Evolutionary conservation across 2,888 invertebrate genomes (phyloP), one percentile per base, ranked within the genome.

Genomic region (Dynastes maya): DNA sequence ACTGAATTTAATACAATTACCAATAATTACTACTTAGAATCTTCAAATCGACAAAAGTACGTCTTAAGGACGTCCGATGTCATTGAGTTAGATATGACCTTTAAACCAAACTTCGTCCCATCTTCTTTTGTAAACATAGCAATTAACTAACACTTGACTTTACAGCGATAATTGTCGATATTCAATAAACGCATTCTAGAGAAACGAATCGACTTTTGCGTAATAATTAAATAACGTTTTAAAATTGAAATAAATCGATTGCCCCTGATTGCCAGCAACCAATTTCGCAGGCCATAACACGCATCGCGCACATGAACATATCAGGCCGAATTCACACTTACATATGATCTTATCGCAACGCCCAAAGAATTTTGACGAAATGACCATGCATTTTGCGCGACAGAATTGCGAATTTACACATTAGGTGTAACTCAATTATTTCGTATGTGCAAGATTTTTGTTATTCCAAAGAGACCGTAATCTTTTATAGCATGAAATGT

Each of bases 1-100:
- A 2, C n/a, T 22, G 61, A 22, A n/a, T 40, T 8, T 72, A 45
- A 45, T 11, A 40, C 4, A 9, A 16, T 61, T 22, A 3, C 40
- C 37, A n/a, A 22, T 22, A 22, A 8, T 9, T 37, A 45, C 67
- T 45, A 16, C 45, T 2, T 11, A 3, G 51, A n/a, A 51, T 51
- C 51, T 27, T 49, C 45, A 3, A 45, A 68, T 45, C 27, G 67
- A 27, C 27, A 22, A 11, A 27, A 72, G 32, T 32, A 37, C 70
- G 45, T 13, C 32, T 13, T 45, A 11, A 45, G 45, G 45, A 70
- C n/a, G 16, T 53, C 13, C 71, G 29, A 71, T 72, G 61, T 72
- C 72, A 72, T 61, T 22, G 40, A 61, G 27, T 55, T 29, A 22
- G 58, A 37, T 72, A 61, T 72, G 72, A 72, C 72, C 72, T 72